Conservation (phyloP, 2,113 vertebrate species). For the Psammodynastes pulverulentus region DNA sequence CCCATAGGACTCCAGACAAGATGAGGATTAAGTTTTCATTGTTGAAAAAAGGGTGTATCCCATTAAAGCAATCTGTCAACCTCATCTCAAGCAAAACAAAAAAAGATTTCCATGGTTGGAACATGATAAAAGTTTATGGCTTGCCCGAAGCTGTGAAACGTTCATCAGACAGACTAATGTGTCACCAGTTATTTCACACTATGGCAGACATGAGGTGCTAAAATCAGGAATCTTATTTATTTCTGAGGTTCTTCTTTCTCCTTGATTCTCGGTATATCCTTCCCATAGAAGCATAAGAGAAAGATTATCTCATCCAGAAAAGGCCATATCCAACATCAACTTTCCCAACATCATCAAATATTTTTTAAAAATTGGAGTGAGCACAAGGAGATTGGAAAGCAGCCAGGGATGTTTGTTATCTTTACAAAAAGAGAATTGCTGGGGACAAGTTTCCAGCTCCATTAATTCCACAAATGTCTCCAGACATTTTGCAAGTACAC, state of each 20-base stretch:
- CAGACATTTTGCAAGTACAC: neutral
- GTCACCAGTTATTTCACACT: slow-evolving; percentile 2
- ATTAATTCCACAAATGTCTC: neutral
- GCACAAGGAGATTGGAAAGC: neutral
- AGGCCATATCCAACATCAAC: neutral
- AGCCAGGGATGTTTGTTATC: neutral
- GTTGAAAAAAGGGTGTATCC: neutral
- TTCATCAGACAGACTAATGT: slow-evolving; percentile 16
- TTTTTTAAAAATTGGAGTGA: neutral
- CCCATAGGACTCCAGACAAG: neutral
- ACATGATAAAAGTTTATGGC: slow-evolving; percentile 35
- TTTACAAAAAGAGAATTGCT: neutral
- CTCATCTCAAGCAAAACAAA: slow-evolving; percentile 6
- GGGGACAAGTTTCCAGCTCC: neutral
- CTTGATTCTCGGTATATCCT: neutral
- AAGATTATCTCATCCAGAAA: slow-evolving; percentile 11
- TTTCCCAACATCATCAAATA: neutral
- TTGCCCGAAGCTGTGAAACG: slow-evolving; percentile 38
- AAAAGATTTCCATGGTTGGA: slow-evolving; percentile 27
- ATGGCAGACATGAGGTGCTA: neutral
- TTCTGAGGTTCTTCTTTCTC: neutral
- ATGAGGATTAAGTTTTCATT: neutral
- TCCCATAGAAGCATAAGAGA: neutral
- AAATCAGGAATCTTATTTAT: neutral
- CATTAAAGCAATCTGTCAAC: slow-evolving; percentile 18